Conservation (phyloP, 2,888 invertebrate species). For the Pherbina coryleti region DNA sequence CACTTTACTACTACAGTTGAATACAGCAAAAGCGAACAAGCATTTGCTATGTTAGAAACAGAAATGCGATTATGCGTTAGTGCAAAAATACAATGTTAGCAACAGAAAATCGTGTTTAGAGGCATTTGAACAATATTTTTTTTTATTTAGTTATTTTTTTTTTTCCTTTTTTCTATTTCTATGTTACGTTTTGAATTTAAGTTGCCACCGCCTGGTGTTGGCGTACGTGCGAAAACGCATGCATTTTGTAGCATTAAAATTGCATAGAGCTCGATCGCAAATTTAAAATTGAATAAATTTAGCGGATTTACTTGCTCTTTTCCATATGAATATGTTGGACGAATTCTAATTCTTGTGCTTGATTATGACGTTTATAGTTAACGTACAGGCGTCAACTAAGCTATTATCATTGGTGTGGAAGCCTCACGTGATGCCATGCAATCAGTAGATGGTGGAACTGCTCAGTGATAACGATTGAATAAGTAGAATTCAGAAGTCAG, state of each 20-base stretch:
- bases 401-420: too few species aligned
- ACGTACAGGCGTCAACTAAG: neutral
- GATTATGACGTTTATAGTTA: neutral
- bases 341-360: constrained; percentile 11
- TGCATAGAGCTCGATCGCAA: constrained; percentile 20
- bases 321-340: constrained; percentile 2
- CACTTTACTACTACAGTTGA: neutral
- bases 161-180: neutral
- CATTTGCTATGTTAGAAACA: too few species aligned
- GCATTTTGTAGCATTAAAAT: constrained; percentile 52
- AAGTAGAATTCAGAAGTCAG: too few species aligned
- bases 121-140: neutral
- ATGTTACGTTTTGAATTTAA: neutral
- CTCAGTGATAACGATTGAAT: too few species aligned
- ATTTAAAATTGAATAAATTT: constrained; percentile 14
- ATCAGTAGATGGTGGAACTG: too few species aligned
- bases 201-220: constrained; percentile 48
- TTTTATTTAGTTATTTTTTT: constrained; percentile 1
- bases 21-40: too few species aligned
- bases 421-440: too few species aligned
- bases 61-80: too few species aligned
- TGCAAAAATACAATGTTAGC: neutral
- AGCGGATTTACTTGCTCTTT: neutral
- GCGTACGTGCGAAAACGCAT: constrained; percentile 69
- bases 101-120: neutral